Evolutionary conservation across 2,888 invertebrate species (phyloP).

Genomic region (Apeira syringaria): DNA sequence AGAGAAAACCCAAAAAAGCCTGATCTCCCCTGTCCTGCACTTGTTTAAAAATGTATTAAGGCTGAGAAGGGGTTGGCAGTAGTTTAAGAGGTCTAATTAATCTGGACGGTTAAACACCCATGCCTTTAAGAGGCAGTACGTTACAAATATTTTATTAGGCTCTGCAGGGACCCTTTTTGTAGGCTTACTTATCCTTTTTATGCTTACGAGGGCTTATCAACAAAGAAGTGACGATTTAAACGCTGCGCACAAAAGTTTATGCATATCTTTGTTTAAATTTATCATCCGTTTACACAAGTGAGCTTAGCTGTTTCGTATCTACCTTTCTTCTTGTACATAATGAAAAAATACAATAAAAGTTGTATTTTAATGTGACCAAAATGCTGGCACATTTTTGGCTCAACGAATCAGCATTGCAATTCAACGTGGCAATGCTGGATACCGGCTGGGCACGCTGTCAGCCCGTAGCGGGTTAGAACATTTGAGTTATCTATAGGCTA

Average conservation of each 20-base stretch:
- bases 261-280: slow-evolving; percentile 1
- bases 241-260: slow-evolving; percentile 15
- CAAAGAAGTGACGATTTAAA: slow-evolving; percentile 41
- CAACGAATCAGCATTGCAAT: too few relatives aligned
- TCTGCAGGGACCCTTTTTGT: slow-evolving; percentile 33
- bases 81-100: slow-evolving; percentile 22
- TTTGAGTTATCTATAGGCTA: too few relatives aligned
- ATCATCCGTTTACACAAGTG: too few relatives aligned
- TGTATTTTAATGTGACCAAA: too few relatives aligned
- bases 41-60: neutral
- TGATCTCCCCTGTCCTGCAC: slow-evolving; percentile 21
- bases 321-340: too few relatives aligned
- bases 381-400: too few relatives aligned
- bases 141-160: slow-evolving; percentile 52
- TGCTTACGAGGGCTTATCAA: slow-evolving; percentile 36
- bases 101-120: slow-evolving; percentile 30
- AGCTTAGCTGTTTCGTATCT: too few relatives aligned
- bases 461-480: too few relatives aligned
- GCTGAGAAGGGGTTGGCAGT: neutral
- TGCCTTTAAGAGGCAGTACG: slow-evolving; percentile 41
- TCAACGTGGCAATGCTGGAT: too few relatives aligned
- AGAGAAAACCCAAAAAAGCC: slow-evolving; percentile 29
- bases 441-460: too few relatives aligned
- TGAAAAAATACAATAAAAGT: too few relatives aligned
- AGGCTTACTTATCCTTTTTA: slow-evolving; percentile 36